These are phyloP conservation scores for Saccostrea echinata DNA, from an alignment of 1,140 invertebrate species.

Conservation along the genomic window DNA sequence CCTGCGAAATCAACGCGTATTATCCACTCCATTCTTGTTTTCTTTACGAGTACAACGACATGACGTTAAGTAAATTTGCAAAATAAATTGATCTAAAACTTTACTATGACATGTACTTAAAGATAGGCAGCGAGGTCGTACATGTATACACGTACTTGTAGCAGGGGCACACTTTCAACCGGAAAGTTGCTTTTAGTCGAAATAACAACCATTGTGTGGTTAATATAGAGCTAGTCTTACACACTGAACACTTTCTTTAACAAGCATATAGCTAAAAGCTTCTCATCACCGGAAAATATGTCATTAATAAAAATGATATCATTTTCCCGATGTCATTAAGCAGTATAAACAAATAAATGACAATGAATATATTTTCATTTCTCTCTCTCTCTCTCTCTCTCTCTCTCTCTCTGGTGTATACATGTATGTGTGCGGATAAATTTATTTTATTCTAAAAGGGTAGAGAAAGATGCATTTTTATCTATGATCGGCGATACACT, in stretches of 20 bases:
- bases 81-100: background rate
- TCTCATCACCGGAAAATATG: too few relatives aligned
- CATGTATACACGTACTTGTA: background rate
- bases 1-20: background rate
- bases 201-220: background rate
- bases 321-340: too few relatives aligned
- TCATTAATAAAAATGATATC: too few relatives aligned
- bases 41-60: background rate
- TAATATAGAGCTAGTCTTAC: background rate
- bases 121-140: background rate
- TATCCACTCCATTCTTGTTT: background rate
- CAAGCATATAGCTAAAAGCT: background rate
- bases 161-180: background rate
- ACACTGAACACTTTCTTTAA: background rate
- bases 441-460: too few relatives aligned
- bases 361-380: too few relatives aligned
- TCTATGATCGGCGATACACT: too few relatives aligned
- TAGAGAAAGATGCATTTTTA: too few relatives aligned
- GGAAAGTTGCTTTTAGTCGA: constrained; percentile 11
- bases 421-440: too few relatives aligned
- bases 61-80: background rate
- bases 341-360: too few relatives aligned
- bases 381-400: too few relatives aligned
- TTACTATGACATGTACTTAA: background rate
- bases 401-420: too few relatives aligned